Evolutionary conservation across 1,140 invertebrate genomes (phyloP), one percentile per base, ranked within the genome.

Genomic region (Ditylenchus dipsaci): DNA sequence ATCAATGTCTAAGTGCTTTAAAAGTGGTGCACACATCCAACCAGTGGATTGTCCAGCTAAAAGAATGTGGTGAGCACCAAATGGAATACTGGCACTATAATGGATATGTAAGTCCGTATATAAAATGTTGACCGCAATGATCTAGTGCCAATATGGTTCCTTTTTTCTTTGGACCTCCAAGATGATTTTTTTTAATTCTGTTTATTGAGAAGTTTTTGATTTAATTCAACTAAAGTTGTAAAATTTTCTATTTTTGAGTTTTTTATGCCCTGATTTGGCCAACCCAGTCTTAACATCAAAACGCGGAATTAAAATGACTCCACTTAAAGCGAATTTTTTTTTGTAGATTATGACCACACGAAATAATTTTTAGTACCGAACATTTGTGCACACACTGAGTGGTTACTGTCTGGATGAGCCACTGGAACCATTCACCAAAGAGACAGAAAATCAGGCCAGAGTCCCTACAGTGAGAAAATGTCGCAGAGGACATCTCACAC

Each of bases 381-480:
- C 33, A 17, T 69, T 76, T 29, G 33, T 38, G 0, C 75, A 76
- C 26, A 71, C 62, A 47, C 33, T 49, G 5, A 76, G 65, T 53
- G 73, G 76, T 49, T 45, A 75, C n/a, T 76, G 75, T 66, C 63
- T 76, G 21, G 75, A 77, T 57, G 75, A 77, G 45, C 75, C 75
- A 1, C 21, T 74, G 26, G 65, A 79, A 43, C 15, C 29, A 21
- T 43, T n/a, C 47, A 47, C 23, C 53, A 56, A 69, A 29, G 47
- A 1, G 33, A 60, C 5, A 11, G 63, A 61, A 53, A 33, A 71
- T 9, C 19, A 13, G 21, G 23, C 11, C 17, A n/a, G 70, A 57
- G n/a, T 73, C n/a, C 76, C 76, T 11, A 68, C 69, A 43, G 38
- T 79, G 15, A 1, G 71, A 30, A 49, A 62, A 76, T 76, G 72